Percentiles rank a stretch among this genome's conserved stretches.
phyloP scores from a whole-genome alignment of 2,113 vertebrate species.

The Chlorocebus sabaeus region DNA sequence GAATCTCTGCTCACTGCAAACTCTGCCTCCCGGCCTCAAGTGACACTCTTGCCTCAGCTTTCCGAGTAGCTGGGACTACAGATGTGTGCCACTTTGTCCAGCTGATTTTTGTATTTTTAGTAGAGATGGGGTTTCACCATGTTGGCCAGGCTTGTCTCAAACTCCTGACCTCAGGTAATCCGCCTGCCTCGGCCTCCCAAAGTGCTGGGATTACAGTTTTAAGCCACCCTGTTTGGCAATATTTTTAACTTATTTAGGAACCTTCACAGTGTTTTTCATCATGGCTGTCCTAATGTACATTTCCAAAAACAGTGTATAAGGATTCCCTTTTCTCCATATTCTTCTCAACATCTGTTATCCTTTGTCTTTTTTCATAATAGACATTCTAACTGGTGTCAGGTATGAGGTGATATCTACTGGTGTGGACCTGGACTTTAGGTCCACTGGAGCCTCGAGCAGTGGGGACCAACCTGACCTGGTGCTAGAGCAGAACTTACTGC shows the following conservation, averaged over 20 bases:
- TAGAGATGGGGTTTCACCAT: too few relatives aligned
- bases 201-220: too few relatives aligned
- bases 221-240: too few relatives aligned
- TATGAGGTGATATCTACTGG: not conserved
- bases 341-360: not conserved
- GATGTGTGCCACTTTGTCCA: too few relatives aligned
- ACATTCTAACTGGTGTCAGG: not conserved
- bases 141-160: too few relatives aligned
- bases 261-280: not conserved
- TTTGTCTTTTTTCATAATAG: not conserved
- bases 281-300: not conserved
- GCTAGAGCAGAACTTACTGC: not conserved
- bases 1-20: too few relatives aligned
- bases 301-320: not conserved
- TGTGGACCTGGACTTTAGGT: not conserved
- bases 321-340: not conserved
- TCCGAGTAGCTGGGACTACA: too few relatives aligned
- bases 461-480: not conserved
- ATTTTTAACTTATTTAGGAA: not conserved
- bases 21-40: too few relatives aligned
- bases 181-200: rapidly evolving
- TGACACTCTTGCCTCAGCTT: too few relatives aligned
- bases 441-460: not conserved
- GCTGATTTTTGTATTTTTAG: too few relatives aligned
- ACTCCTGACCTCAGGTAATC: too few relatives aligned